Evolutionary conservation across 1,140 invertebrate genomes (phyloP).

Genomic region (Drosophila miranda): DNA sequence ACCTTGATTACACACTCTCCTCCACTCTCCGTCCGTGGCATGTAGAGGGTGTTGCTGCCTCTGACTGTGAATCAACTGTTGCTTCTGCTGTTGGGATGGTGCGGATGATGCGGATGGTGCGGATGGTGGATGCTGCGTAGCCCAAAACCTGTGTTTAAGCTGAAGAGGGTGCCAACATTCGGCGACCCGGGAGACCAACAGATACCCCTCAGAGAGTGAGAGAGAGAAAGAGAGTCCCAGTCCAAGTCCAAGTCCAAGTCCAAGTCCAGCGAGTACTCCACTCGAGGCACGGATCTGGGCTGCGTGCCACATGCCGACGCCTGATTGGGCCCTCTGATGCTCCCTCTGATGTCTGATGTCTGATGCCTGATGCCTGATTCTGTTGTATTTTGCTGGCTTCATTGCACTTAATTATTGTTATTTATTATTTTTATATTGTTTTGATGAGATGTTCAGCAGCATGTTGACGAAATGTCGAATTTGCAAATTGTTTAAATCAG

Average conservation of each 20-base stretch:
- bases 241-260: not conserved
- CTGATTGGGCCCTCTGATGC: constrained; percentile 24
- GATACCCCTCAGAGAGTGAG: not conserved
- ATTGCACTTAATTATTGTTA: constrained; percentile 80
- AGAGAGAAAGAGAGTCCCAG: not conserved
- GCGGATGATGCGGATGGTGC: no score
- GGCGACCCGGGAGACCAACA: constrained; percentile 27
- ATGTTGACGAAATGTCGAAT: constrained; percentile 81
- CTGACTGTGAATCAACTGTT: constrained; percentile 12
- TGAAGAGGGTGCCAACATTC: constrained; percentile 74
- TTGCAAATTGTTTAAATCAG: constrained; percentile 77
- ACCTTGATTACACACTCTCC: constrained; percentile 74
- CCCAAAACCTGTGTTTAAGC: constrained; percentile 72
- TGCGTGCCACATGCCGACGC: constrained; percentile 32
- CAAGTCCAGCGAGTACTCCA: constrained; percentile 6
- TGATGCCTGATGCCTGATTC: constrained; percentile 3
- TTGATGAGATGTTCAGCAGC: constrained; percentile 78
- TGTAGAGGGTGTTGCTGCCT: constrained; percentile 61
- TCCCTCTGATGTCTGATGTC: not conserved
- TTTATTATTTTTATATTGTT: constrained; percentile 81
- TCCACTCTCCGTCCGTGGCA: constrained; percentile 6
- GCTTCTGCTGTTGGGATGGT: constrained; percentile 20
- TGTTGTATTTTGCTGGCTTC: constrained; percentile 44
- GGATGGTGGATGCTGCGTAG: constrained; percentile 13
- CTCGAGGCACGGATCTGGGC: constrained; percentile 2